Percentiles rank a stretch among this genome's conserved stretches.
These are phyloP conservation scores for Aurelia sp. DNA, from an alignment of 30 jellyfish, hydroid and myxozoan species.

Conservation along the genomic window DNA sequence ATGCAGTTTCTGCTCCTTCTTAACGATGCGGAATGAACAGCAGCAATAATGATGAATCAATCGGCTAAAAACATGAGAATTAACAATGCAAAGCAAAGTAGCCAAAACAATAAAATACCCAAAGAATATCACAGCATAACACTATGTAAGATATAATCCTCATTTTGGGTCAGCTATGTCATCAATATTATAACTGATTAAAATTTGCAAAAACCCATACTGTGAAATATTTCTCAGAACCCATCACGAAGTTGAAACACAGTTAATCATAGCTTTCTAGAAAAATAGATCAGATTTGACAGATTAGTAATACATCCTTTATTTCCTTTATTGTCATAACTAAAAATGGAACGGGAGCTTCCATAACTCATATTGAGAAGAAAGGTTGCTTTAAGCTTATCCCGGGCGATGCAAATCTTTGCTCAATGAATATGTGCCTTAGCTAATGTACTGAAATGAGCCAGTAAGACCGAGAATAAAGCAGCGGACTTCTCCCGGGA, in stretches of 20 bases:
- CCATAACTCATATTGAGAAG: no score
- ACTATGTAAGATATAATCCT: background rate
- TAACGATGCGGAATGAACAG: no score
- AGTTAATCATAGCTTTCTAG: constrained; percentile 15
- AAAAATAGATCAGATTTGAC: constrained; percentile 31
- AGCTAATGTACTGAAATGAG: no score
- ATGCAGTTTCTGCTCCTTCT: no score
- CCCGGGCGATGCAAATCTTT: no score
- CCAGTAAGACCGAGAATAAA: no score
- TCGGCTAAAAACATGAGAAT: background rate
- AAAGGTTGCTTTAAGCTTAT: no score
- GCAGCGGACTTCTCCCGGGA: no score
- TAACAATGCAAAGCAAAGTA: background rate
- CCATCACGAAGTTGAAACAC: constrained; percentile 23
- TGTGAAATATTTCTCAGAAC: constrained; percentile 7
- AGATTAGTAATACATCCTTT: constrained; percentile 25
- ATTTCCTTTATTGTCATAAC: constrained; percentile 18
- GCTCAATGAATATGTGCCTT: no score
- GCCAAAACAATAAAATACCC: background rate
- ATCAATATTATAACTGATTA: constrained; percentile 6
- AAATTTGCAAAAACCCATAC: constrained; percentile 21
- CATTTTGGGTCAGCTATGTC: constrained; percentile 26
- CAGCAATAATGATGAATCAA: background rate
- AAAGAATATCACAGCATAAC: background rate
- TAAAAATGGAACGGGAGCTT: no score